Base-by-base conservation (phyloP, 2,888 invertebrate species). In the Drosophila rellima region DNA sequence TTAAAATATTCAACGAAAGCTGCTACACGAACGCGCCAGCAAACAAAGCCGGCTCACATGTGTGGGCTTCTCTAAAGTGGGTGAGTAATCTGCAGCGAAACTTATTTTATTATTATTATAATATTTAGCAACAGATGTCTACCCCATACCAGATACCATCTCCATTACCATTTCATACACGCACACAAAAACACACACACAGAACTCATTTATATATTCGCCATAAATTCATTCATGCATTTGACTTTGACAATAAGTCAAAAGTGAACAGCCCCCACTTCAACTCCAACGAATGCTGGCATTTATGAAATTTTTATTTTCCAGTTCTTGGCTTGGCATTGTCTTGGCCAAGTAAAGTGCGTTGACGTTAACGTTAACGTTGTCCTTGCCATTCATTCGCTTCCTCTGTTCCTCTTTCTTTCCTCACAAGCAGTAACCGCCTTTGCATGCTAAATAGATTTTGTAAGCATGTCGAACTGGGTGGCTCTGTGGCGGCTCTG, bases 41-140 rank as follows among this genome's bases (percentile, higher is more conserved):
- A 65, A 72, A 70, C 51, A 84, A 64, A 78, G 79, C 77, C 83
- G 83, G 84, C 81, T 78, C 90, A 78, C 83, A 89, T 90, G 89
- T 78, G 89, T 86, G 84, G 90, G 81, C 78, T 88, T 64, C 75
- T 82, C 72, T 89, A 89, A 79, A 79, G 80, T 86, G 89, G 89
- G 89, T 89, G 86, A 89, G 89, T 89, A 89, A 72, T 56, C 66
- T 66, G 73, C 80, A 65, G 52, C 61, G 42, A 50, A 76, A 62
- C 62, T 63, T 66, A 35, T 47, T 45, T 66, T 57, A 59, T 33
- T 55, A 39, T 44, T 17, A 39, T 44, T 8, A 37, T 37, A 57
- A 40, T 42, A 54, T 69, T 66, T 55, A 66, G 52, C 48, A 57
- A 65, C 35, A 31, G 35, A 40, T 56, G 20, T 35, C 33, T 35